phyloP scores from a whole-genome alignment of 1,140 invertebrate species.

The Ceratosolen solmsi region DNA sequence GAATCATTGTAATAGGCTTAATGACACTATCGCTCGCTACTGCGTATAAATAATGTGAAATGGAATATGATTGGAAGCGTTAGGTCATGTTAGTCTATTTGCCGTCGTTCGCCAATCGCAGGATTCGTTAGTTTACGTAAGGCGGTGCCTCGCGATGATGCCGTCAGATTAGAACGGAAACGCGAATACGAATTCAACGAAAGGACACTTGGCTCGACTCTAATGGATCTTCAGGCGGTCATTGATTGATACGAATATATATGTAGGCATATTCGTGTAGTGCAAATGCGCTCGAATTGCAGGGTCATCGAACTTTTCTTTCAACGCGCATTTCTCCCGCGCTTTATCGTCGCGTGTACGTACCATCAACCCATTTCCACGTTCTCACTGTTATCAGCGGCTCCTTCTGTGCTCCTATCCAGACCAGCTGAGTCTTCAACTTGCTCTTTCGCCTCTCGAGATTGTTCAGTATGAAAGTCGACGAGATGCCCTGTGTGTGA shows the following conservation, averaged over 20 bases:
- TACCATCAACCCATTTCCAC: conserved; percentile 94
- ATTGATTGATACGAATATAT: no score
- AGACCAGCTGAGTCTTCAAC: conserved; percentile 88
- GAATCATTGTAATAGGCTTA: background rate
- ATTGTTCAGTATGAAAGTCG: conserved; percentile 84
- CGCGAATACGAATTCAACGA: no score
- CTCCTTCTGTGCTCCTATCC: conserved; percentile 93
- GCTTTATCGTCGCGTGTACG: conserved; percentile 57
- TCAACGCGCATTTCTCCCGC: background rate
- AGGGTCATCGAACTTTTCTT: background rate
- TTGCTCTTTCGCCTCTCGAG: conserved; percentile 85
- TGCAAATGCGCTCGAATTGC: conserved; percentile 17
- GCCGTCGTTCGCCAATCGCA: background rate
- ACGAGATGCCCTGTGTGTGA: conserved; percentile 76
- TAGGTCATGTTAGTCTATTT: no score
- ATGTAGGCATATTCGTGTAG: no score
- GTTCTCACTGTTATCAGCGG: conserved; percentile 85
- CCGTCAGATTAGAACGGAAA: no score
- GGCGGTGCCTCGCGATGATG: no score
- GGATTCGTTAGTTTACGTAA: no score
- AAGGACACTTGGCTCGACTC: no score
- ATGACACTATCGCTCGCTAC: background rate
- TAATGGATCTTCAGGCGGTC: no score
- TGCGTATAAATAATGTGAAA: background rate
- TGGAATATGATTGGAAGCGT: no score